A percentile compares a stretch with the other conserved stretches of the same genome.
Conservation (phyloP, 2,888 invertebrate genomes). For the Thelaira solivaga region DNA sequence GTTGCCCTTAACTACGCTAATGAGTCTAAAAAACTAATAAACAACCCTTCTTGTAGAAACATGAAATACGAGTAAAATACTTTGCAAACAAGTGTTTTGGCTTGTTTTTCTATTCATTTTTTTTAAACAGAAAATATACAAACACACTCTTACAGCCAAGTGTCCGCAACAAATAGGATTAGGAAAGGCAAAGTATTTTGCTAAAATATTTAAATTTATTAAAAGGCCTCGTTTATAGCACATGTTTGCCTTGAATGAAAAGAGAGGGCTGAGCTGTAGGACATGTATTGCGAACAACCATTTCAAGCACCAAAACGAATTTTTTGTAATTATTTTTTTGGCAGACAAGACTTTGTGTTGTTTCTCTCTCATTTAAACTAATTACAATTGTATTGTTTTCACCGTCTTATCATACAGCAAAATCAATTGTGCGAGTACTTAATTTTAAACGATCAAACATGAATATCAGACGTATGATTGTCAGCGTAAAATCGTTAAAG, state of each 20-base stretch:
- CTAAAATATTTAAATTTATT: constrained; percentile 26
- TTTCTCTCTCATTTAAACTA: constrained; percentile 18
- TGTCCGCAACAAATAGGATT: constrained; percentile 50
- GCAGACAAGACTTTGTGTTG: constrained; percentile 8
- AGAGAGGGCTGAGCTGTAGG: constrained; percentile 6
- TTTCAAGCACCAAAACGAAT: constrained; percentile 51
- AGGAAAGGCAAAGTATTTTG: neutral
- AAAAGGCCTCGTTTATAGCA: neutral
- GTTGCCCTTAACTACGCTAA: too few relatives aligned
- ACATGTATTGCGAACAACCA: too few relatives aligned
- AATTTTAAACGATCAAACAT: constrained; percentile 14
- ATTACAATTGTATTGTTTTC: constrained; percentile 49
- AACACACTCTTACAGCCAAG: constrained; percentile 14
- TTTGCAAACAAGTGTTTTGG: constrained; percentile 43
- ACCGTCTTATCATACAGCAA: neutral
- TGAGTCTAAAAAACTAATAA: too few relatives aligned
- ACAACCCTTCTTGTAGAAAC: constrained; percentile 34
- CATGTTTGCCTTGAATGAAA: neutral
- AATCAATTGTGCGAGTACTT: constrained; percentile 20
- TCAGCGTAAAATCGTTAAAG: constrained; percentile 52
- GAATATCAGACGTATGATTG: constrained; percentile 34
- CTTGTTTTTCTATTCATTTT: constrained; percentile 3
- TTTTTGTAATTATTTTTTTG: constrained; percentile 49
- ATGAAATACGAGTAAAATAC: neutral
- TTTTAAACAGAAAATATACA: neutral